Percentiles rank a stretch among this genome's conserved stretches.
These are phyloP conservation scores for Solenopsis invicta DNA, from an alignment of 1,140 invertebrate genomes.

Conservation along the genomic window DNA sequence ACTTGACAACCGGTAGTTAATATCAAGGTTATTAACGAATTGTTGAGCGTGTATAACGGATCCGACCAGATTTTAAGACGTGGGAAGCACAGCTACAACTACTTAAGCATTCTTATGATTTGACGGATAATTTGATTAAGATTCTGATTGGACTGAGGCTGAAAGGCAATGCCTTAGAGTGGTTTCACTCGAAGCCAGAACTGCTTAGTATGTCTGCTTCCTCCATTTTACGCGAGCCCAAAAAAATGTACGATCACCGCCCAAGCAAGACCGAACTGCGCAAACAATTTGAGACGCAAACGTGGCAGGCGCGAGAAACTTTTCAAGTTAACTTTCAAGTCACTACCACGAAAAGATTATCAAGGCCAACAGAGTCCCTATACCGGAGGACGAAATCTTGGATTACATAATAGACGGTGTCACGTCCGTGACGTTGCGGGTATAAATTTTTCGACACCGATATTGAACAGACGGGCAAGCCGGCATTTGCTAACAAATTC, in stretches of 20 bases:
- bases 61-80: neutral
- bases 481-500: no score
- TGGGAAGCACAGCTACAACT: neutral
- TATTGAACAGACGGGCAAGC: no score
- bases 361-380: neutral
- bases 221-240: neutral
- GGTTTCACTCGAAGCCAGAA: neutral
- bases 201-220: neutral
- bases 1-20: neutral
- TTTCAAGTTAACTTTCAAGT: neutral
- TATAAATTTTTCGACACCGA: no score
- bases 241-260: neutral
- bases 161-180: neutral
- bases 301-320: neutral
- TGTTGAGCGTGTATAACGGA: neutral
- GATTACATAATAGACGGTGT: neutral
- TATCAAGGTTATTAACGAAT: neutral
- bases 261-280: neutral
- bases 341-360: neutral
- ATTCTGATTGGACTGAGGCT: neutral
- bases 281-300: neutral
- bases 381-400: neutral
- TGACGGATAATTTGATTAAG: neutral
- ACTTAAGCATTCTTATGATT: neutral
- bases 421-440: no score